These are phyloP conservation scores for Herminia tarsipennalis DNA, from an alignment of 2,888 invertebrate genomes.

Conservation along the genomic window DNA sequence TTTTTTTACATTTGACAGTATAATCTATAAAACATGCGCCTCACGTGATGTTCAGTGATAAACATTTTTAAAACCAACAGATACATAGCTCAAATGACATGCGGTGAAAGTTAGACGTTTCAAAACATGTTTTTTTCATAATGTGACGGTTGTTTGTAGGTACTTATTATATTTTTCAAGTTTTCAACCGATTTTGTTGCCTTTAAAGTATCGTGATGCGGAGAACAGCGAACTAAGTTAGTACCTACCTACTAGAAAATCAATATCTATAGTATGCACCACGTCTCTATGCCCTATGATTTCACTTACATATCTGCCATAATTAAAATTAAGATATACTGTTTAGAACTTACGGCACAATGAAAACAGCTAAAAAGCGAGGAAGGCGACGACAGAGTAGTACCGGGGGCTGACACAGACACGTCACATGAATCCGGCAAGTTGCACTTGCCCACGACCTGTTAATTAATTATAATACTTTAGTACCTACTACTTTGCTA, in stretches of 20 bases:
- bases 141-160: no score
- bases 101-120: constrained; percentile 15
- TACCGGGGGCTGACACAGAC: constrained; percentile 35
- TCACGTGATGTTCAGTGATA: constrained; percentile 6
- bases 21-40: constrained; percentile 11
- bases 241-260: no score
- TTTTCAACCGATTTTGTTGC: no score
- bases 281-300: no score
- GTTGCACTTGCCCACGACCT: constrained; percentile 50
- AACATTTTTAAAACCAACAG: constrained; percentile 7
- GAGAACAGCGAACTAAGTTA: no score
- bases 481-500: no score
- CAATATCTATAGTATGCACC: no score
- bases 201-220: no score
- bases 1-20: neutral
- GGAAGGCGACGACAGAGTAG: constrained; percentile 48
- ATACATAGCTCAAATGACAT: constrained; percentile 1
- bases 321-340: no score
- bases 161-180: no score
- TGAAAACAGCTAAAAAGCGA: constrained; percentile 73
- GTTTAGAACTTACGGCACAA: constrained; percentile 70
- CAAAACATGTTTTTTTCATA: constrained; percentile 1
- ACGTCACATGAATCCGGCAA: constrained; percentile 43
- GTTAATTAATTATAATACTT: constrained; percentile 9
- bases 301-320: no score